These are phyloP conservation scores for Drosophila repletoides DNA, from an alignment of 1,140 invertebrate species.

Conservation along the genomic window DNA sequence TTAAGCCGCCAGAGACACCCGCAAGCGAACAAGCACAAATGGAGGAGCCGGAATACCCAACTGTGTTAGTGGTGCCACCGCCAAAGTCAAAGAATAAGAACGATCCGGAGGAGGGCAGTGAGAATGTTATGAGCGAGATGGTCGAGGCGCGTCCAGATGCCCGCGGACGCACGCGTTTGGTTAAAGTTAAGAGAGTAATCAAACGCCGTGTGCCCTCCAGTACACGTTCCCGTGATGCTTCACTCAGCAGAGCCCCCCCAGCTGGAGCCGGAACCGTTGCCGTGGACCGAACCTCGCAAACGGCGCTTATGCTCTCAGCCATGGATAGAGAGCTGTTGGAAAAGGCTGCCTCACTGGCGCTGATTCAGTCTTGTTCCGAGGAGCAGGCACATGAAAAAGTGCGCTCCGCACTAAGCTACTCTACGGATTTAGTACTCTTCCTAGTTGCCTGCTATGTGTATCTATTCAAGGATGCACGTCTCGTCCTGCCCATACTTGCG, in stretches of 20 bases:
- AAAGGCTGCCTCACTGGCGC: conserved; percentile 45
- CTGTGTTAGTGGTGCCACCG: conserved; percentile 55
- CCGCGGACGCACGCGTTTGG: conserved; percentile 61
- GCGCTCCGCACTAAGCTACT: conserved; percentile 86
- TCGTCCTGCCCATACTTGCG: conserved; percentile 89
- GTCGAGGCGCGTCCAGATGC: conserved; percentile 70
- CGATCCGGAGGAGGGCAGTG: conserved; percentile 36
- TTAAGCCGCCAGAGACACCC: conserved; percentile 26
- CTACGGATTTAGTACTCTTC: conserved; percentile 88
- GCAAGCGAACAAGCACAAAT: conserved; percentile 10
- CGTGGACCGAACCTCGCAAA: conserved; percentile 13
- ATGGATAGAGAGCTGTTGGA: conserved; percentile 54
- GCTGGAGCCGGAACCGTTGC: neutral
- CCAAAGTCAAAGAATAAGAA: conserved; percentile 51
- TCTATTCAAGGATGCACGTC: conserved; percentile 89
- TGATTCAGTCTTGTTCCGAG: conserved; percentile 81
- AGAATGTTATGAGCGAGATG: conserved; percentile 66
- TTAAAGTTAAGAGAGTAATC: conserved; percentile 75
- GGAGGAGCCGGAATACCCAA: conserved; percentile 49
- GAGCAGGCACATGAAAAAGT: conserved; percentile 86
- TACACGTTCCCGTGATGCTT: conserved; percentile 70
- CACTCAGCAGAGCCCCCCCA: conserved; percentile 44
- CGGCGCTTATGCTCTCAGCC: conserved; percentile 37
- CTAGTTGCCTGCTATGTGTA: conserved; percentile 90
- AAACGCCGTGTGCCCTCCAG: conserved; percentile 68